These are phyloP conservation scores for Lepus townsendii DNA, from an alignment of 2,797 vertebrate genomes.

Conservation along the genomic window DNA sequence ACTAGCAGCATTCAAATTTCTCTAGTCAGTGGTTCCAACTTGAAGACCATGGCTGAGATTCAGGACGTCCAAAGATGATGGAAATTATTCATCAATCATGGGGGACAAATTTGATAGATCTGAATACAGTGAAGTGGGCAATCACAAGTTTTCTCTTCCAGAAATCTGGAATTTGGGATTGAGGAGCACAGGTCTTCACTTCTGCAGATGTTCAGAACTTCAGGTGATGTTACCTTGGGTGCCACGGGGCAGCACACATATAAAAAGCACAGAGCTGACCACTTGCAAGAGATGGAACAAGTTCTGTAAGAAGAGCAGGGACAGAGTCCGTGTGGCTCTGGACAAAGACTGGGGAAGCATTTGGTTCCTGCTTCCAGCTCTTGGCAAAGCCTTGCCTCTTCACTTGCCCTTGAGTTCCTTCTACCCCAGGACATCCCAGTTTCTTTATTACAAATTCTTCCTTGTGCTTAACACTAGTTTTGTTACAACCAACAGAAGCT, in stretches of 20 bases:
- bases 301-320: neutral
- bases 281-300: neutral
- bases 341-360: neutral
- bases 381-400: neutral
- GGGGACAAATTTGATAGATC: neutral
- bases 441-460: neutral
- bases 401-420: neutral
- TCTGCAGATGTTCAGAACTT: neutral
- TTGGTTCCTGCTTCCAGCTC: neutral
- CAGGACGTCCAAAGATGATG: neutral
- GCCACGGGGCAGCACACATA: neutral
- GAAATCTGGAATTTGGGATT: neutral
- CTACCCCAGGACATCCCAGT: neutral
- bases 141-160: neutral
- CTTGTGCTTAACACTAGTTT: neutral
- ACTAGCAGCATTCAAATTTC: neutral
- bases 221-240: neutral
- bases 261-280: neutral
- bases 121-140: neutral
- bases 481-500: neutral
- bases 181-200: neutral
- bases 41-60: neutral
- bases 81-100: neutral
- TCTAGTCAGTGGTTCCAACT: neutral
- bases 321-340: neutral